These are phyloP conservation scores for Xylota sylvarum DNA, from an alignment of 2,888 invertebrate genomes.

Conservation along the genomic window DNA sequence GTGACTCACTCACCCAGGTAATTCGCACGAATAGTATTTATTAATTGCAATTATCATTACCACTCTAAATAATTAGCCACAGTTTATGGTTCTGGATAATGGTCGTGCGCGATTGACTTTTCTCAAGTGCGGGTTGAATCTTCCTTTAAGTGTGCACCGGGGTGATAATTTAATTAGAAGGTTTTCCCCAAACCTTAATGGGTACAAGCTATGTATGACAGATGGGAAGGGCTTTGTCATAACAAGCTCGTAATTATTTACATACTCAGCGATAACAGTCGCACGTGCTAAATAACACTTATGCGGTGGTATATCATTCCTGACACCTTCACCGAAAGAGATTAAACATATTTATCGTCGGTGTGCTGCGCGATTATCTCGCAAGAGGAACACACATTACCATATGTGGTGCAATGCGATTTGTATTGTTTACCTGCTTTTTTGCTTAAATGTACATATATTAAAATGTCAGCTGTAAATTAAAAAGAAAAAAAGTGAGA, in stretches of 20 bases:
- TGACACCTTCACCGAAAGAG: constrained; percentile 48
- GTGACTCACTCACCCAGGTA: neutral
- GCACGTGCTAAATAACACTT: constrained; percentile 53
- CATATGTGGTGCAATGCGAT: constrained; percentile 50
- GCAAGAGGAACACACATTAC: neutral
- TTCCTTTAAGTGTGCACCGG: constrained; percentile 7
- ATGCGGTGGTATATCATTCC: constrained; percentile 48
- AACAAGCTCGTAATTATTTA: constrained; percentile 41
- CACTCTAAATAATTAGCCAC: constrained; percentile 32
- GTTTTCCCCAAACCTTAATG: neutral
- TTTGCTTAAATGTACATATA: neutral
- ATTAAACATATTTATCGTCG: constrained; percentile 27
- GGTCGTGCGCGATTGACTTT: constrained; percentile 17
- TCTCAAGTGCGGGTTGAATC: constrained; percentile 16
- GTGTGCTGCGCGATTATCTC: constrained; percentile 22
- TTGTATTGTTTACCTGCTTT: constrained; percentile 32
- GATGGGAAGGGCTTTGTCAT: neutral
- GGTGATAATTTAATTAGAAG: constrained; percentile 35
- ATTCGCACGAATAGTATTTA: neutral
- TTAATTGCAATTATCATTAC: constrained; percentile 23
- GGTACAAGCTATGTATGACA: neutral
- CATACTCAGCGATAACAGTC: constrained; percentile 42
- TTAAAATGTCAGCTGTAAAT: constrained; percentile 23
- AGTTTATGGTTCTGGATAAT: neutral
- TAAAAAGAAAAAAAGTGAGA: constrained; percentile 7